Conservation (phyloP, 2,797 vertebrate genomes). For the Alfaro cultratus region DNA sequence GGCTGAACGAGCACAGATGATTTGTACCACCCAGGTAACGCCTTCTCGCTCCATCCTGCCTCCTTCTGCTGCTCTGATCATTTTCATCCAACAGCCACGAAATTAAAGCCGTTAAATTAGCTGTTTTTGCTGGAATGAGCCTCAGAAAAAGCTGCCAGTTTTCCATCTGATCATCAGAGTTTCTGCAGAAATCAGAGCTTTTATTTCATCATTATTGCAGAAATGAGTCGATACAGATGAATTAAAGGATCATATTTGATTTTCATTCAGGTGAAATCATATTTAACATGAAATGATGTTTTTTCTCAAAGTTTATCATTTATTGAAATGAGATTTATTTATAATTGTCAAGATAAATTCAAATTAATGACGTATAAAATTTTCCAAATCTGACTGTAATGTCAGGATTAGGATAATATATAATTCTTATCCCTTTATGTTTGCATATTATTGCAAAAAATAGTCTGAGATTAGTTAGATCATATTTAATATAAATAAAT, state of each 20-base stretch:
- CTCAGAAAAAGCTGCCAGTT: not conserved
- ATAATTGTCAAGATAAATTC: too few species aligned
- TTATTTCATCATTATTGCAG: not conserved
- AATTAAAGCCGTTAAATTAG: not conserved
- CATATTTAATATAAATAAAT: too few species aligned
- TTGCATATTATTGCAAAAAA: too few species aligned
- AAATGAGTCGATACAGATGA: not conserved
- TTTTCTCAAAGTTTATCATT: too few species aligned
- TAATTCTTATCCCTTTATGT: too few species aligned
- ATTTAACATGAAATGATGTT: not conserved
- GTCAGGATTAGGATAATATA: too few species aligned
- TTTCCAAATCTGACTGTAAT: too few species aligned
- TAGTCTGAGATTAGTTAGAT: too few species aligned
- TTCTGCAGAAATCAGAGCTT: not conserved
- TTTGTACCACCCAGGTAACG: constrained; percentile 29
- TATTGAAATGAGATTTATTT: too few species aligned
- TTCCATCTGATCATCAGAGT: not conserved
- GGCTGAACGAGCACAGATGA: constrained; percentile 11
- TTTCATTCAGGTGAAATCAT: not conserved
- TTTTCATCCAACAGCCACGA: not conserved
- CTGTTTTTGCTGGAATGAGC: not conserved
- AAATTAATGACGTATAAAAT: too few species aligned
- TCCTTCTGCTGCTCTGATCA: not conserved
- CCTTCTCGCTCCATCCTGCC: constrained; percentile 25
- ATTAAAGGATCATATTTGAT: not conserved